Percentiles rank a stretch among this genome's conserved stretches.
These are phyloP conservation scores for Pammene fasciana DNA, from an alignment of 2,888 invertebrate genomes.

Conservation along the genomic window DNA sequence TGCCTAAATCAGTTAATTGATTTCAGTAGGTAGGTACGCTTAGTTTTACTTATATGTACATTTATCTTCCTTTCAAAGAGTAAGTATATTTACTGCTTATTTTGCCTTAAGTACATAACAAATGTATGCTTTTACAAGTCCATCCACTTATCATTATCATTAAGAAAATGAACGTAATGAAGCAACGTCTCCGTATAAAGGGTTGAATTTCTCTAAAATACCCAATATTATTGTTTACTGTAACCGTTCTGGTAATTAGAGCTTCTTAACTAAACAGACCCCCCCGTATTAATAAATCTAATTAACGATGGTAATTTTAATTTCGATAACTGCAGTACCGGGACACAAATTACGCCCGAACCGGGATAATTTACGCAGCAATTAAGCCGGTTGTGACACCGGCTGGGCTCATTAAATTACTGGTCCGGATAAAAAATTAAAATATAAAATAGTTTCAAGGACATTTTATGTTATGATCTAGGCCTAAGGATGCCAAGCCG, in stretches of 20 bases:
- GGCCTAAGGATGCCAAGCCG: not conserved
- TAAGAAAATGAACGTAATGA: not conserved
- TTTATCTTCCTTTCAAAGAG: not conserved
- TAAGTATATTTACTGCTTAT: too few species aligned
- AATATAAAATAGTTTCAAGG: slow-evolving; percentile 22
- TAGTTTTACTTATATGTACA: too few species aligned
- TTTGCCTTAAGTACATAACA: not conserved
- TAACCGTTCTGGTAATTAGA: slow-evolving; percentile 7
- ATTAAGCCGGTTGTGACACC: slow-evolving; percentile 35
- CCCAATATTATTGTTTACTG: slow-evolving; percentile 11
- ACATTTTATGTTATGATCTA: not conserved
- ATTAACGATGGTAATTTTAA: slow-evolving; percentile 28
- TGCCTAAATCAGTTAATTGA: too few species aligned
- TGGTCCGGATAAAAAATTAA: slow-evolving; percentile 23
- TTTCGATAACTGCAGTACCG: slow-evolving; percentile 27
- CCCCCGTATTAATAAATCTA: slow-evolving; percentile 22
- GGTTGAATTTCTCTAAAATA: not conserved
- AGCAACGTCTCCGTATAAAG: not conserved
- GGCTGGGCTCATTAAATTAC: slow-evolving; percentile 33
- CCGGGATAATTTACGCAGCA: slow-evolving; percentile 20
- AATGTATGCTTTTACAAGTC: not conserved
- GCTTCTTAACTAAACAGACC: not conserved
- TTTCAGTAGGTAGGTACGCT: too few species aligned
- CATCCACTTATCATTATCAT: not conserved
- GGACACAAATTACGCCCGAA: slow-evolving; percentile 24